Base-by-base conservation (phyloP, 2,888 invertebrate genomes). In the Ptilodon capucinus region DNA sequence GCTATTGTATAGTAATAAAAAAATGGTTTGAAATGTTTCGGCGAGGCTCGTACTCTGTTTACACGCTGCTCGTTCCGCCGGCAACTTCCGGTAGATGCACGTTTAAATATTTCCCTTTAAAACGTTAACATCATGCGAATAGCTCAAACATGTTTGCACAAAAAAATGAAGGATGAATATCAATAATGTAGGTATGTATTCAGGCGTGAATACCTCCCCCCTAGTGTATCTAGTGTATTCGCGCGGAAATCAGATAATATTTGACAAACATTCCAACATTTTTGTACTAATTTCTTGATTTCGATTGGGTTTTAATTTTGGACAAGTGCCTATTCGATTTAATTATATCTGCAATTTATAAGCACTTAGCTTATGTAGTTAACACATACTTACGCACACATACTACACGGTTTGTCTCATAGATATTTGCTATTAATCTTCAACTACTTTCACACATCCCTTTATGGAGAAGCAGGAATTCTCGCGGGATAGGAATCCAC, bases 61-160 rank as follows among this genome's bases (percentile, higher is more conserved):
- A 78, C 79, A 74, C 69, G 63, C 60, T 51, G 68, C 62, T 68
- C 74, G 73, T 66, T 69, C 71, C 64, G 60, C 60, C 67, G 68
- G 71, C 65, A 69, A 71, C 77, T 81, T 84, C 81, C 84, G 76
- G 59, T 62, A 71, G 64, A 62, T 75, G 76, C 74, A 67, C 69
- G 74, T 68, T 71, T 64, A 76, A 81, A 81, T 74, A 79, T 80
- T 82, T 72, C 74, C 60, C 64, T 76, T 71, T 70, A 64, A 71
- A 74, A 57, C 67, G 64, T 71, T 71, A 57, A 71, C 64, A 65
- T 72, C 65, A 66, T 66, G 49, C 55, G 61, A 64, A 65, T 57
- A 47, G 55, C 42, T 52, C 54, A 58, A 68, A 67, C 54, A 51
- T 60, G 51, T 58, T 55, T 47, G 44, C 48, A 40, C 49, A 60